Evolutionary conservation across 1,140 invertebrate species (phyloP), one percentile per base, ranked within the genome.

Genomic region (Coenobita brevimanus): DNA sequence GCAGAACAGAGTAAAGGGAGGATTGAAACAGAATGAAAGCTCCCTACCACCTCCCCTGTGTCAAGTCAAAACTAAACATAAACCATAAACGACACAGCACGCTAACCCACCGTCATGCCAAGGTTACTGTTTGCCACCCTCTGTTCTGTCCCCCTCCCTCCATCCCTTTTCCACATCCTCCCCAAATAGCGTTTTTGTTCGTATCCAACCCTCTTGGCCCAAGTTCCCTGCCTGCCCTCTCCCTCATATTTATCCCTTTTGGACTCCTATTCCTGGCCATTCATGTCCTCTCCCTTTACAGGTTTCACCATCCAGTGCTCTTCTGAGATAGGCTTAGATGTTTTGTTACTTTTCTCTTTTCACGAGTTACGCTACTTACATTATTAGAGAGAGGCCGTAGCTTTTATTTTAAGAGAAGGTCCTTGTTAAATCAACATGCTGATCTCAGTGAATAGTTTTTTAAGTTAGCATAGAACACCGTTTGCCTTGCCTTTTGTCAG

Each of bases 271-370:
- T 24, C 30, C n/a, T 24, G 4, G 6, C n/a, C 30, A 4, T 67
- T 24, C 50, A 36, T 43, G 17, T 27, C 54, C 50, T 33, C 38
- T 62, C 84, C 78, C 57, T 50, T 78, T 80, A 50, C 85, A 80
- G 85, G 76, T 71, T 57, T 50, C 46, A 67, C 78, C 85, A 87
- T 64, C 50, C 85, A 87, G 46, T 87, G 85, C 85, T 87, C 76
- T 87, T 87, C 85, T 87, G 85, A 69, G 79, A 15, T 71, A 75
- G 50, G 41, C 41, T 50, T 71, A 30, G 38, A 38, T 64, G 24
- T 24, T 36, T 36, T 41, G 38, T 67, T n/a, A 69, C 15, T 41
- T 17, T 27, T 30, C 38, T 62, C 33, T 46, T 54, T 83, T 46
- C 41, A 73, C 33, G 46, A 15, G 27, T 50, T 33, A 83, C n/a